Conservation (phyloP, 2,888 invertebrate species). For the Polyploca ridens region DNA sequence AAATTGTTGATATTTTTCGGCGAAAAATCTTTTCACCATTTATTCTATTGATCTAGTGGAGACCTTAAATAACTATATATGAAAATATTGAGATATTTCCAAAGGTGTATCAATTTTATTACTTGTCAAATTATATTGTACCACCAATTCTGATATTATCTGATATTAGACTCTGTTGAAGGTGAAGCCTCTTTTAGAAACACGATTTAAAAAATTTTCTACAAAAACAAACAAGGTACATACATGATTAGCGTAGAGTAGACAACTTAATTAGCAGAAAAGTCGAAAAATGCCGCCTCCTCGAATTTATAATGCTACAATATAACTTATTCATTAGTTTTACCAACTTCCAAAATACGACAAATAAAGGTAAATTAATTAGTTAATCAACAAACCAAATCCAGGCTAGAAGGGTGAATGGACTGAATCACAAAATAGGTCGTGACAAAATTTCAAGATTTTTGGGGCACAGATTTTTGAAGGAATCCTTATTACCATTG, state of each 20-base stretch:
- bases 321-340: background rate
- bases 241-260: no score
- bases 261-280: no score
- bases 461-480: constrained; percentile 3
- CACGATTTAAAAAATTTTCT: no score
- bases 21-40: background rate
- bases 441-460: constrained; percentile 3
- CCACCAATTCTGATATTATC: no score
- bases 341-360: background rate
- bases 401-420: background rate
- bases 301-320: background rate
- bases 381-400: constrained; percentile 7
- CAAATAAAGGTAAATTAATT: background rate
- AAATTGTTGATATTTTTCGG: background rate
- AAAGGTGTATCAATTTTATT: background rate
- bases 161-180: no score
- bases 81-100: background rate
- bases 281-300: no score
- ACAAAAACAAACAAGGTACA: no score
- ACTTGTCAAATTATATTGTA: background rate
- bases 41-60: background rate
- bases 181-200: no score
- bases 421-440: constrained; percentile 1
- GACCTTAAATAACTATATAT: background rate
- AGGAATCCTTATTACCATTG: background rate